phyloP scores from a whole-genome alignment of 2,888 invertebrate species.

The Drosophila mimica region DNA sequence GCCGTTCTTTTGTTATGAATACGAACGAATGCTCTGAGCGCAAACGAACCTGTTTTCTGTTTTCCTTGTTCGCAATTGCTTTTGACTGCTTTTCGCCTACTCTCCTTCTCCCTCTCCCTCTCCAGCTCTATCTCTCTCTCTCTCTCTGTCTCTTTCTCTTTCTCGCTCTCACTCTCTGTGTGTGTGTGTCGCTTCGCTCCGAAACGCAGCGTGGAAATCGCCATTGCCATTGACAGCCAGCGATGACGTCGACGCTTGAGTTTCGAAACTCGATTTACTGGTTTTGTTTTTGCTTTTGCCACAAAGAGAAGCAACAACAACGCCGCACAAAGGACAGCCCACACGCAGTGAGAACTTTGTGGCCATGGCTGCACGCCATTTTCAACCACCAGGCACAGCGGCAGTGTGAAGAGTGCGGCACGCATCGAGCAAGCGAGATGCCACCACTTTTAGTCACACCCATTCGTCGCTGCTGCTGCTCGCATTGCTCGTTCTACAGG shows the following conservation, averaged over 20 bases:
- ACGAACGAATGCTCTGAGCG: constrained; percentile 71
- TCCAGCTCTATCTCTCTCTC: constrained; percentile 21
- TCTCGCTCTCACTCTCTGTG: constrained; percentile 9
- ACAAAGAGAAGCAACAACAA: constrained; percentile 41
- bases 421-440: constrained; percentile 39
- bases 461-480: constrained; percentile 38
- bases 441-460: constrained; percentile 56
- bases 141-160: constrained; percentile 18
- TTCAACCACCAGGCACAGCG: constrained; percentile 61
- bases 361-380: constrained; percentile 75
- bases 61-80: constrained; percentile 33
- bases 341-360: constrained; percentile 61
- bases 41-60: constrained; percentile 81
- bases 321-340: constrained; percentile 71
- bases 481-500: constrained; percentile 39
- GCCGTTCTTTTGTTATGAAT: constrained; percentile 85
- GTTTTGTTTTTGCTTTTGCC: constrained; percentile 54
- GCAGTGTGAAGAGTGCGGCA: constrained; percentile 29
- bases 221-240: constrained; percentile 69
- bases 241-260: constrained; percentile 60
- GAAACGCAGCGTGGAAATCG: constrained; percentile 55
- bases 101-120: background rate
- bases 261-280: constrained; percentile 68
- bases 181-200: constrained; percentile 23
- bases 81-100: constrained; percentile 31